Percentiles rank a stretch among this genome's conserved stretches.
Evolutionary conservation across 2,113 vertebrate species (phyloP).

Genomic region (Mus musculus): GRCm39 chr2:180638001-180638500

Average conservation of each 20-base stretch:
- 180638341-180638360: too few species aligned
- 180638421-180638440: background rate
- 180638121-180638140: background rate
- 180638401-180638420: background rate
- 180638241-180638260: conserved; percentile 90
- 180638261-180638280: conserved; percentile 92
- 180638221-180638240: conserved; percentile 94
- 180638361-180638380: background rate
- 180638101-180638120: rapidly evolving
- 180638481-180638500: conserved; percentile 62
- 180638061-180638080: background rate
- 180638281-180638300: conserved; percentile 87
- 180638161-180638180: conserved; percentile 92
- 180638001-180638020: background rate
- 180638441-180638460: rapidly evolving
- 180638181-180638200: conserved; percentile 92
- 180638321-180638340: background rate
- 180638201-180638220: conserved; percentile 94
- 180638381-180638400: background rate
- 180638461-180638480: background rate
- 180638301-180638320: conserved; percentile 43
- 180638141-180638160: conserved; percentile 95
- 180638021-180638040: background rate
- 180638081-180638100: rapidly evolving
- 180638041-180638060: rapidly evolving